phyloP scores from a whole-genome alignment of 2,888 invertebrate genomes.

The Eupithecia inturbata region DNA sequence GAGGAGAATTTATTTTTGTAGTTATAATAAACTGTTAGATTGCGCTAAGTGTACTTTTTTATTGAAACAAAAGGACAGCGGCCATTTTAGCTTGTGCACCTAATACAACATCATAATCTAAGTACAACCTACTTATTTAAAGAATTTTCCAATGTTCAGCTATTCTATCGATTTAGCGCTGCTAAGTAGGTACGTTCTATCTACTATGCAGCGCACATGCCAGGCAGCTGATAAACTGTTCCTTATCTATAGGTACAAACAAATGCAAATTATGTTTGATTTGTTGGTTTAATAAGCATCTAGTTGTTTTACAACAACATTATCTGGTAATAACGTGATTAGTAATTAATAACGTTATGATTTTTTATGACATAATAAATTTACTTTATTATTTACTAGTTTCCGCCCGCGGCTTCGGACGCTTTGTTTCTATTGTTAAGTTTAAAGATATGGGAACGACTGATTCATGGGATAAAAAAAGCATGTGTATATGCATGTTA shows the following conservation, averaged over 20 bases:
- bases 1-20: no score
- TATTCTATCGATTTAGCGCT: not conserved
- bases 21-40: no score
- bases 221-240: not conserved
- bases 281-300: not conserved
- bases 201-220: not conserved
- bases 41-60: no score
- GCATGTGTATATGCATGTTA: no score
- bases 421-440: not conserved
- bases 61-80: no score
- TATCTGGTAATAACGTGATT: not conserved
- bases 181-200: not conserved
- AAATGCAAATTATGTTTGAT: not conserved
- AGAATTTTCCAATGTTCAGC: not conserved
- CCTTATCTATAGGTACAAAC: not conserved
- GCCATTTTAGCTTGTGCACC: no score
- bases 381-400: not conserved
- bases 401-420: no score
- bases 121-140: not conserved
- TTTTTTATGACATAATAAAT: not conserved
- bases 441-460: no score
- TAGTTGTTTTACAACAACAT: not conserved
- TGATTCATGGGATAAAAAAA: no score
- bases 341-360: not conserved
- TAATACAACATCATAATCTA: no score